Evolutionary conservation across 2,113 vertebrate species (phyloP), one percentile per base, ranked within the genome.

Genomic region (Scomber scombrus): DNA sequence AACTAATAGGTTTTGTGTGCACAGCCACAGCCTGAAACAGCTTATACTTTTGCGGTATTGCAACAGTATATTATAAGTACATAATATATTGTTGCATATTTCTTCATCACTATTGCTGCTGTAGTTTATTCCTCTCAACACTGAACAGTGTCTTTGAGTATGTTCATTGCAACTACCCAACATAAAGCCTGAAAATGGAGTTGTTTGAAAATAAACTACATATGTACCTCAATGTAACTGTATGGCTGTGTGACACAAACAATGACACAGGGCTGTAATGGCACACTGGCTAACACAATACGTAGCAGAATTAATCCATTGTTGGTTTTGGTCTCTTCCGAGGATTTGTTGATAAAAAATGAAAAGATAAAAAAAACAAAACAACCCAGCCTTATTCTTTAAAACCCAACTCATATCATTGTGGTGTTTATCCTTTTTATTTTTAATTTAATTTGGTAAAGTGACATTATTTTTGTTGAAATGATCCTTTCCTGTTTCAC

Each of bases 71-170:
- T 7, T 4, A 7, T 34, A 34, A 34, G 31, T 34, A 34, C 31
- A 34, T 34, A 34, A 34, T 34, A 7, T 34, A 7, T 4, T 34
- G 31, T 34, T 34, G 5, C 77, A 60, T 61, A 19, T 40, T 14
- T 3, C 13, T 40, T 19, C 47, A 26, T 49, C 29, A 29, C 40
- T 61, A 19, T 61, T n/a, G 31, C 9, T 23, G 11, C 12, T 50
- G 58, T 15, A 9, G 61, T 58, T 82, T 67, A 16, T 71, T 61
- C 15, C 55, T 71, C 47, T 61, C 47, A 34, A 64, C 52, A 23
- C 26, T 60, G 21, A 75, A 60, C 47, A 8, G 12, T 5, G 19
- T 54, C 57, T 1, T 13, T 49, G 66, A 66, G 49, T 58, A 40
- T 40, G 34, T 9, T 7, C 34, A 29, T 43, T 31, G 51, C 16